Conservation (phyloP, 2,888 invertebrate species). For the Magallana nippona region DNA sequence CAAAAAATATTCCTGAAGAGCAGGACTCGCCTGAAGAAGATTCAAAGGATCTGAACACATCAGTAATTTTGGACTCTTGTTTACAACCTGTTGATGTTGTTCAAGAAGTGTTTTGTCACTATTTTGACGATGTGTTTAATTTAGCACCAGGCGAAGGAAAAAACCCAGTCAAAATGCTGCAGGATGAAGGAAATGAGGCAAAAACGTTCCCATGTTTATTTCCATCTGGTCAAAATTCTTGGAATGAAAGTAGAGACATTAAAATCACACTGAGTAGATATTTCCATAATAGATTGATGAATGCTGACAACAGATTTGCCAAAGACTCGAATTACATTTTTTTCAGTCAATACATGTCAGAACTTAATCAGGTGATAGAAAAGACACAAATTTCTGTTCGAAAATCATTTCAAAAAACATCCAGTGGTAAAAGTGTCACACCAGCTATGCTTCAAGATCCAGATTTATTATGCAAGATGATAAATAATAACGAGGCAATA, state of each 20-base stretch:
- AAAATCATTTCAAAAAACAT: slow-evolving; percentile 39
- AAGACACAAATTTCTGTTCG: slow-evolving; percentile 46
- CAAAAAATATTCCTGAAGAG: too few relatives aligned
- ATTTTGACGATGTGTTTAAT: not conserved
- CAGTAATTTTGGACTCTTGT: slow-evolving; percentile 45
- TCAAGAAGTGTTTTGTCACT: not conserved
- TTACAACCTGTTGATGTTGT: slow-evolving; percentile 47
- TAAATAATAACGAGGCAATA: slow-evolving; percentile 34
- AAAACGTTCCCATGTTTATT: slow-evolving; percentile 47
- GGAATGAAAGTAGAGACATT: slow-evolving; percentile 29
- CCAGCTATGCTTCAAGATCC: slow-evolving; percentile 36
- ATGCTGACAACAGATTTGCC: slow-evolving; percentile 44
- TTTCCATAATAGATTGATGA: slow-evolving; percentile 41
- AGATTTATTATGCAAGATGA: slow-evolving; percentile 32
- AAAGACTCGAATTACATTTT: slow-evolving; percentile 45
- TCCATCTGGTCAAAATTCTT: slow-evolving; percentile 41
- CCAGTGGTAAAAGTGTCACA: slow-evolving; percentile 37
- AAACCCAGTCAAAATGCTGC: not conserved
- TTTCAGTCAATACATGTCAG: slow-evolving; percentile 48
- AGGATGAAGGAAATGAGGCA: not conserved
- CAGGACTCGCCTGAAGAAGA: not conserved
- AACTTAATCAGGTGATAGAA: slow-evolving; percentile 45
- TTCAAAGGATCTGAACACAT: not conserved
- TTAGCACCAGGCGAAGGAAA: not conserved
- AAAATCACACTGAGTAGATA: slow-evolving; percentile 38